Evolutionary conservation across 2,888 invertebrate species (phyloP), one percentile per base, ranked within the genome.

Genomic region (Ferrisia virgata): DNA sequence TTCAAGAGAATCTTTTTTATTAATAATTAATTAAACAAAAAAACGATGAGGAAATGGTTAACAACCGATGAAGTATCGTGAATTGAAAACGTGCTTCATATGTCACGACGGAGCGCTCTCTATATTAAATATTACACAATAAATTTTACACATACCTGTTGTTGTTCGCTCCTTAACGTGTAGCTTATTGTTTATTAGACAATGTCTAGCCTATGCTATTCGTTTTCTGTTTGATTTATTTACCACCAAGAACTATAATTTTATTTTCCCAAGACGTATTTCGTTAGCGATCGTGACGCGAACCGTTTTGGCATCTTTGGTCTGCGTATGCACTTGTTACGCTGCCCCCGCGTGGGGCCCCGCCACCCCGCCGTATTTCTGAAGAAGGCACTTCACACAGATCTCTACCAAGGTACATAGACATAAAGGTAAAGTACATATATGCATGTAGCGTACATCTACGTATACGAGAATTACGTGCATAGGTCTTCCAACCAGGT

Each of bases 151-250:
- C 76, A 43, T 83, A 40, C 72, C 72, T 72, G 72, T 83, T 83
- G 72, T 72, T 72, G 28, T 69, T 83, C 83, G 39, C 64, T 82
- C 82, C 82, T 69, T 43, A 82, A 69, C 69, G 82, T 82, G 82
- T 69, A 82, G 72, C 83, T 83, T 83, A 83, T 83, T 83, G 83
- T 83, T 83, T 83, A 83, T 72, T 83, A 83, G 72, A 83, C 83
- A 83, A 83, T 83, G 83, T 83, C 72, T 83, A 83, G 83, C 39
- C 72, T 40, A 83, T 76, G 72, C 72, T 83, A 83, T 72, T 83
- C 83, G 76, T 83, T 82, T 82, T 81, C 82, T 82, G 83, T 83
- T 83, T 83, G 83, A 83, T 83, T 83, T 83, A 83, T 83, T 83
- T 83, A 83, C 83, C 83, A 83, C 83, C 43, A 28, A 83, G 83